Evolutionary conservation across 2,113 vertebrate species (phyloP).

Genomic region (Aptenodytes patagonicus): DNA sequence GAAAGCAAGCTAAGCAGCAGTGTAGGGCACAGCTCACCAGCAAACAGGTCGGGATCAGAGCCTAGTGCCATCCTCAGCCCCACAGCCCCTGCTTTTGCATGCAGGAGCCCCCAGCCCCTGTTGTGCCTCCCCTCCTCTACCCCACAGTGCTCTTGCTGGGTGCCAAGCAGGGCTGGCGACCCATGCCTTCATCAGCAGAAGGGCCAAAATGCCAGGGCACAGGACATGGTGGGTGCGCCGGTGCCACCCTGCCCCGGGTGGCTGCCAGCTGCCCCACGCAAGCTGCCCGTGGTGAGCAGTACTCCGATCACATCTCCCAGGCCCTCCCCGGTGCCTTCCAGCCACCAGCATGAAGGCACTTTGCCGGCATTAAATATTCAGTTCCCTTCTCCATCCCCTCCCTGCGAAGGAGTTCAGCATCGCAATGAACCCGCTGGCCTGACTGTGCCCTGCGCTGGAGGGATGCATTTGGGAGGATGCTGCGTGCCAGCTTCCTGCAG

Average conservation of each 20-base stretch:
- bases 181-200: background rate
- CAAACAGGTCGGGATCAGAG: fast-evolving
- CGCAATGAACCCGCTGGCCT: background rate
- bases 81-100: background rate
- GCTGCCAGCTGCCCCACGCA: fast-evolving
- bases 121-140: background rate
- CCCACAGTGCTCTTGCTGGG: background rate
- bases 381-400: background rate
- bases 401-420: background rate
- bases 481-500: background rate
- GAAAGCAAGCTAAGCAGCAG: background rate
- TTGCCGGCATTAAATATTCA: conserved; percentile 39
- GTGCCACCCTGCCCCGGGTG: background rate
- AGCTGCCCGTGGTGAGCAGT: background rate
- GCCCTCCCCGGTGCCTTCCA: background rate
- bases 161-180: fast-evolving
- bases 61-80: background rate
- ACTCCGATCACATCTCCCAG: background rate
- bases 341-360: background rate
- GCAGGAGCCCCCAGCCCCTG: background rate
- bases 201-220: background rate
- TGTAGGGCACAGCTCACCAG: background rate
- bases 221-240: fast-evolving
- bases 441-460: fast-evolving
- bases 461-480: background rate